Evolutionary conservation across 2,113 vertebrate species (phyloP), one percentile per base, ranked within the genome.

Genomic region (Ondatra zibethicus): DNA sequence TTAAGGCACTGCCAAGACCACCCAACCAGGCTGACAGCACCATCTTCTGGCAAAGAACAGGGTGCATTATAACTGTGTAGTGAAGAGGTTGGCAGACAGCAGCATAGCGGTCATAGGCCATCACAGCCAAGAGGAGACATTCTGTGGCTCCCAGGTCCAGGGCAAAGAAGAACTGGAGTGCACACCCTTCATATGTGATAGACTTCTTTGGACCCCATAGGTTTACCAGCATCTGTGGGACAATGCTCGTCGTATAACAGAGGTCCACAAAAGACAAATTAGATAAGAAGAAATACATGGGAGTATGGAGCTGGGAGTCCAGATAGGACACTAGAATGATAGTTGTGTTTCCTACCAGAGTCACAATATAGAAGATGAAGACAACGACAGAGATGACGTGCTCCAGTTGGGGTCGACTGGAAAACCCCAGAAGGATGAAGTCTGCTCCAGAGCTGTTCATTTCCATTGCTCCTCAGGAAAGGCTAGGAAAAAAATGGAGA

Each of bases 201-300:
- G 92, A 89, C 8, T 65, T 96, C 12, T 39, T 92, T 16, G 66
- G 36, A 1, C 93, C 58, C 70, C 96, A 85, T 1, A 97, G 50
- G 78, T 97, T 96, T 21, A 85, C 88, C 45, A 98, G 89, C 92
- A 98, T 93, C 68, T 94, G 96, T 8, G 97, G 96, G 7, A 96
- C 47, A 27, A 94, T 97, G 61, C 96, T 97, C 0, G 94, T 97
- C 3, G 96, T 89, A 8, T 93, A 97, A 50, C 82, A 96, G 47
- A 97, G 78, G 5, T 98, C 97, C 61, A 97, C 10, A 29, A 97
- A 90, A 58, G 97, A 96, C 7, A 97, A 42, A 9, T 96, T 97
- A 19, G 91, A 85, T 52, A 97, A 72, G 81, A 98, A 98, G 89
- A 98, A 97, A 47, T 97, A 98, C 98, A 97, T 98, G 66, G 97